Percentiles rank a stretch among this genome's conserved stretches.
Conservation (phyloP, 2,888 invertebrate genomes). For the Agonopterix subpropinquella region DNA sequence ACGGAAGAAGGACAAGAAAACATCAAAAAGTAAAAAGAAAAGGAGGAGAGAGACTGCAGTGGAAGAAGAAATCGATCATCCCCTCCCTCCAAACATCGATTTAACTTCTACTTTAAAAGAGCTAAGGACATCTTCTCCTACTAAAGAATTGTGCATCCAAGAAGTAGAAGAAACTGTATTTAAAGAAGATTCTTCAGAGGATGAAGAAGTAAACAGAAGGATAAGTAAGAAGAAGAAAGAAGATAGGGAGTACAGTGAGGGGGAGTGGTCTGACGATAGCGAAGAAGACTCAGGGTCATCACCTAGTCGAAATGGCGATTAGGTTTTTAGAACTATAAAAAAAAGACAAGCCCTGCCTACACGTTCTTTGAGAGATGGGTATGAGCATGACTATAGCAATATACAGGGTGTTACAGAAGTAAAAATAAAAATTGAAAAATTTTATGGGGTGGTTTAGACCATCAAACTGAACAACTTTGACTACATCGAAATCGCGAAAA, state of each 20-base stretch:
- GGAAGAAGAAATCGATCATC: constrained; percentile 23
- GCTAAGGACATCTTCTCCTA: constrained; percentile 50
- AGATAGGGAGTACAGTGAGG: constrained; percentile 58
- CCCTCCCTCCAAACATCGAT: constrained; percentile 41
- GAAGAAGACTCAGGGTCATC: constrained; percentile 42
- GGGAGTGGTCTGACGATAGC: constrained; percentile 67
- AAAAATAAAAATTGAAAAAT: no score
- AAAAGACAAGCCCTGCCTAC: no score
- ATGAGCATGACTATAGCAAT: no score
- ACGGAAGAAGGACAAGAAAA: constrained; percentile 56
- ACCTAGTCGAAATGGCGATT: constrained; percentile 15
- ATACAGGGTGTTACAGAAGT: no score
- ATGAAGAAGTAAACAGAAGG: constrained; percentile 25
- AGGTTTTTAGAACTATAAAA: background rate
- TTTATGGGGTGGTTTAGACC: no score
- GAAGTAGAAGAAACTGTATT: constrained; percentile 21
- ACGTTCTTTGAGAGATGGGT: no score
- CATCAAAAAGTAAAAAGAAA: constrained; percentile 45
- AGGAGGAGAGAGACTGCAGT: constrained; percentile 21
- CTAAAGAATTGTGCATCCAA: constrained; percentile 36
- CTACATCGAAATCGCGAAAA: no score
- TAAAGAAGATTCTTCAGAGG: constrained; percentile 23
- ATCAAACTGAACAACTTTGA: no score
- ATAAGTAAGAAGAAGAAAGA: constrained; percentile 29
- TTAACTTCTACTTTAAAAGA: constrained; percentile 52